Evolutionary conservation across 2,888 invertebrate genomes (phyloP).

Genomic region (Acanthosoma haemorrhoidale): DNA sequence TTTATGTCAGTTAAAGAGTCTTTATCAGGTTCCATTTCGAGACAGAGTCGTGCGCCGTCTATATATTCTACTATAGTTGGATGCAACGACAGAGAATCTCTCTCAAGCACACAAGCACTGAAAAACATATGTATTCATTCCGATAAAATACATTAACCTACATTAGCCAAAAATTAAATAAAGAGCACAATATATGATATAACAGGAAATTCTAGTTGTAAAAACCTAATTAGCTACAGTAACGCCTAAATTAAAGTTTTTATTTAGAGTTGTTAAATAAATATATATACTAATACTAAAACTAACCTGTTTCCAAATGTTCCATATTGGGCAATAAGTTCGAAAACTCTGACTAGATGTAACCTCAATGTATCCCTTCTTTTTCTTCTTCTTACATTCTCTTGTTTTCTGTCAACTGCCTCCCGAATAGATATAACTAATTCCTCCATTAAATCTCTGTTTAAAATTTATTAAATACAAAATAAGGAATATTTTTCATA

Average conservation of each 20-base stretch:
- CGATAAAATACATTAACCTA: conserved; percentile 17
- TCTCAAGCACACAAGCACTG: conserved; percentile 77
- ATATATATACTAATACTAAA: neutral
- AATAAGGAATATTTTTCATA: neutral
- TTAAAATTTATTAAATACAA: neutral
- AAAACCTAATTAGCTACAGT: too few species aligned
- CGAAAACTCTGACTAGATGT: conserved; percentile 84
- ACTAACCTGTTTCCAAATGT: conserved; percentile 72
- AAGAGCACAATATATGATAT: too few species aligned
- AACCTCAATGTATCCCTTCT: conserved; percentile 87
- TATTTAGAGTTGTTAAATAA: too few species aligned
- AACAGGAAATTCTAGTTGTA: too few species aligned
- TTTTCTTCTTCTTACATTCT: conserved; percentile 86
- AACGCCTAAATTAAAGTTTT: too few species aligned
- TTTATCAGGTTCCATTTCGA: conserved; percentile 91
- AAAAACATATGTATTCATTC: conserved; percentile 30
- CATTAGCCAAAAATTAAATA: too few species aligned
- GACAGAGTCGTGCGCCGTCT: conserved; percentile 83
- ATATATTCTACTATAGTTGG: conserved; percentile 89
- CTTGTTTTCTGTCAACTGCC: conserved; percentile 94
- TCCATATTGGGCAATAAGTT: conserved; percentile 85
- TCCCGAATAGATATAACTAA: conserved; percentile 85
- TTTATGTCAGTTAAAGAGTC: conserved; percentile 82
- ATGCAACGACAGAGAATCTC: conserved; percentile 75
- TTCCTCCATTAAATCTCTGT: conserved; percentile 93